Percentiles rank a stretch among this genome's conserved stretches.
These are phyloP conservation scores for Plumapathes pennacea DNA, from an alignment of 92 coral and sea anemone species.

Conservation along the genomic window DNA sequence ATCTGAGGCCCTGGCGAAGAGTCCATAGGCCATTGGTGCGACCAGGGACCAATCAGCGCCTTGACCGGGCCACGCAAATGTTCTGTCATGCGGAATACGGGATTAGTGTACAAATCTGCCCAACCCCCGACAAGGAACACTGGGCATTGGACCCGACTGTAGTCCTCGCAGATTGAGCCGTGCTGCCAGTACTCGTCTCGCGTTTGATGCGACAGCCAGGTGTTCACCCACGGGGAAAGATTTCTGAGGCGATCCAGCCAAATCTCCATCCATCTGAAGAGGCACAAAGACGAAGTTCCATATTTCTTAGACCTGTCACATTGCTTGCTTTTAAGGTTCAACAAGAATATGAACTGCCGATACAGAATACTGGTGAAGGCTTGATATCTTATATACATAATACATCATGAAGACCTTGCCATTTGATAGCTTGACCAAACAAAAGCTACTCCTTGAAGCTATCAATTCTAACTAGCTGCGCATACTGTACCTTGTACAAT, in stretches of 20 bases:
- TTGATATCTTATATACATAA: too few species aligned
- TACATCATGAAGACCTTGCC: too few species aligned
- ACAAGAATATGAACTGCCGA: too few species aligned
- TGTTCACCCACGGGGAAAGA: conserved; percentile 66
- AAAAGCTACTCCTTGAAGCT: too few species aligned
- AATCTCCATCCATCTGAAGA: conserved; percentile 66
- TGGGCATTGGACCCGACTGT: conserved; percentile 52
- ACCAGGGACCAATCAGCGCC: background rate
- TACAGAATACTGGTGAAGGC: too few species aligned
- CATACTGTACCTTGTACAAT: too few species aligned
- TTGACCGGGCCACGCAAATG: conserved; percentile 33
- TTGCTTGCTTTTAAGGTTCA: too few species aligned
- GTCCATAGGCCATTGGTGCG: conserved; percentile 56
- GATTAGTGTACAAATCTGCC: conserved; percentile 57
- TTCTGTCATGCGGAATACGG: conserved; percentile 73
- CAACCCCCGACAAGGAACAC: conserved; percentile 77
- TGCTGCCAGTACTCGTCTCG: conserved; percentile 84
- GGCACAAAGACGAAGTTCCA: too few species aligned
- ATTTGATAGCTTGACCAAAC: too few species aligned
- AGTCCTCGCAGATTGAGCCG: conserved; percentile 71
- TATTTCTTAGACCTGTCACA: too few species aligned
- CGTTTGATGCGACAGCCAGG: conserved; percentile 69
- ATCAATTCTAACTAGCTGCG: too few species aligned
- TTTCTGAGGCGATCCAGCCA: conserved; percentile 66
- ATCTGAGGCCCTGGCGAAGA: conserved; percentile 67